Evolutionary conservation across 2,888 invertebrate genomes (phyloP).

Genomic region (Elaeidobius kamerunicus): DNA sequence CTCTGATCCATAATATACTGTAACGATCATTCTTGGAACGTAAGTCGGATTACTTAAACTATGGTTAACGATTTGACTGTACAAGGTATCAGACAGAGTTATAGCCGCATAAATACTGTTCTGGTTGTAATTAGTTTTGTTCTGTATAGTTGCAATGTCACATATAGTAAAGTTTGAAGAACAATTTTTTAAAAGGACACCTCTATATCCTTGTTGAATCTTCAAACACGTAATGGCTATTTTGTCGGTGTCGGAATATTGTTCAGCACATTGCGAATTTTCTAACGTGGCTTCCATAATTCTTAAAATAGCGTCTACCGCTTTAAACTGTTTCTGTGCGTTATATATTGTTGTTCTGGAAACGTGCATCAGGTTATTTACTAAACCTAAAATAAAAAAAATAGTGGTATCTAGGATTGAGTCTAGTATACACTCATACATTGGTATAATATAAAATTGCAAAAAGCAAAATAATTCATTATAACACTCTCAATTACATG

Average conservation of each 20-base stretch:
- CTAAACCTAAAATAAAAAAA: constrained; percentile 12
- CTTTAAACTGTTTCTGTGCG: constrained; percentile 34
- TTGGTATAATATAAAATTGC: too few relatives aligned
- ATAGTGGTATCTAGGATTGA: too few relatives aligned
- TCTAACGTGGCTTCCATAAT: constrained; percentile 33
- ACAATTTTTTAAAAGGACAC: constrained; percentile 22
- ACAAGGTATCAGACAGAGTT: constrained; percentile 17
- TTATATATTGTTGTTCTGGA: constrained; percentile 26
- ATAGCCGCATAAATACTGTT: constrained; percentile 13
- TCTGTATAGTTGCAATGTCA: neutral
- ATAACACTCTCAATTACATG: too few relatives aligned
- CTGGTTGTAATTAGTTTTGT: neutral
- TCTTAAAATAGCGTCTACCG: constrained; percentile 37
- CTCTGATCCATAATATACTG: constrained; percentile 26
- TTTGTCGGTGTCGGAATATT: constrained; percentile 19
- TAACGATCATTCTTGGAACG: constrained; percentile 24
- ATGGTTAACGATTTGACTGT: constrained; percentile 18
- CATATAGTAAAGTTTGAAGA: neutral
- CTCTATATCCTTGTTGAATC: constrained; percentile 7
- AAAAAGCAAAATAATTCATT: too few relatives aligned
- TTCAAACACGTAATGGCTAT: constrained; percentile 19
- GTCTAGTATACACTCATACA: too few relatives aligned
- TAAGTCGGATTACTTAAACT: constrained; percentile 4
- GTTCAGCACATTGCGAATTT: constrained; percentile 19
- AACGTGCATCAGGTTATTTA: constrained; percentile 30